These are phyloP conservation scores for Gadopsis marmoratus DNA, from an alignment of 2,797 vertebrate genomes.

Conservation along the genomic window DNA sequence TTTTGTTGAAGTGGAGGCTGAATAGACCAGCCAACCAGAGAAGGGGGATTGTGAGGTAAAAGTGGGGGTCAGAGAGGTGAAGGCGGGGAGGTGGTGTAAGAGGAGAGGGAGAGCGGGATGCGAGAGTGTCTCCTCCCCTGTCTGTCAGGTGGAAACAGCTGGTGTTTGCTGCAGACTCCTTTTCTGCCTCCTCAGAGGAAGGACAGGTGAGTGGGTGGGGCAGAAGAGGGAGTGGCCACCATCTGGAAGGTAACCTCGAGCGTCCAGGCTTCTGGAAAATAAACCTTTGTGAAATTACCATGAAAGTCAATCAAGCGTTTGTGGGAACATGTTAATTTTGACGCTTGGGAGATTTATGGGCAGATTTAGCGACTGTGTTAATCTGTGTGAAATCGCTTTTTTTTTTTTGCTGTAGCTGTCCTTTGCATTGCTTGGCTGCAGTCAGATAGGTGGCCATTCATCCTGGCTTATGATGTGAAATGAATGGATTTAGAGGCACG, in stretches of 20 bases:
- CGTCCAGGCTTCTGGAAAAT: not conserved
- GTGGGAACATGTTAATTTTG: not conserved
- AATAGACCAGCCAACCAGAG: constrained; percentile 73
- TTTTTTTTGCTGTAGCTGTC: constrained; percentile 8
- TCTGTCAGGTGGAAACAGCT: constrained; percentile 70
- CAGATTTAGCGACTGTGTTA: not conserved
- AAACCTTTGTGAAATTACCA: constrained; percentile 12
- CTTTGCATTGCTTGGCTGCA: constrained; percentile 16
- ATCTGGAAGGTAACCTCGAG: constrained; percentile 45
- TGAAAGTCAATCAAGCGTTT: not conserved
- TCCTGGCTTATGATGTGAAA: constrained; percentile 46
- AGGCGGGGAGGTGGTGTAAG: not conserved
- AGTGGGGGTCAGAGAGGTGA: constrained; percentile 33
- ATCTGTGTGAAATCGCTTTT: constrained; percentile 20
- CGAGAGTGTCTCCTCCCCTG: constrained; percentile 24
- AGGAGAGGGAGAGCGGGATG: constrained; percentile 3
- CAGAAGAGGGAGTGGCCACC: constrained; percentile 44
- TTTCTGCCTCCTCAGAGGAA: constrained; percentile 46
- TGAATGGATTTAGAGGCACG: constrained; percentile 25
- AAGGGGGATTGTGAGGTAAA: constrained; percentile 36
- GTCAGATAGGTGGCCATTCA: constrained; percentile 53
- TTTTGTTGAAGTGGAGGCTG: constrained; percentile 77
- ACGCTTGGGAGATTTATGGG: constrained; percentile 3
- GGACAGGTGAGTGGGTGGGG: constrained; percentile 68
- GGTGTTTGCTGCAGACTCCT: constrained; percentile 56